phyloP scores from a whole-genome alignment of 2,113 vertebrate species.

The Bolborhynchus lineola region DNA sequence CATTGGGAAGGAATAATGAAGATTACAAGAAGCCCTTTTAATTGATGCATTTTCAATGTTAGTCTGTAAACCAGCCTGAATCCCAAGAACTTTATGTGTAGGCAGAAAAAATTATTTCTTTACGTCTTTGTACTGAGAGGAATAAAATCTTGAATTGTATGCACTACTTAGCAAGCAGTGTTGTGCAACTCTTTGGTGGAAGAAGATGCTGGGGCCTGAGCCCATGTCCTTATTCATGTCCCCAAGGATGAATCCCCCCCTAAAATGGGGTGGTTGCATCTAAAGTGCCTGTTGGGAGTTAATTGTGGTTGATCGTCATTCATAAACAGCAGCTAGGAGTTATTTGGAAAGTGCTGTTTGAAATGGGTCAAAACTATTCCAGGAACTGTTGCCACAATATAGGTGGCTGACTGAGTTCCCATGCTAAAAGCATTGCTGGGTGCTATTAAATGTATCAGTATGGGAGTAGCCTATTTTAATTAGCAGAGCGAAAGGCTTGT shows the following conservation, averaged over 20 bases:
- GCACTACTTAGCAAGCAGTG: neutral
- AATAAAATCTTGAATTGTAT: neutral
- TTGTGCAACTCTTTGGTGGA: rapidly evolving
- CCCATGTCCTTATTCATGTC: neutral
- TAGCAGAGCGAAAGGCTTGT: neutral
- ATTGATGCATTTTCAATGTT: neutral
- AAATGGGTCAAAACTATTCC: neutral
- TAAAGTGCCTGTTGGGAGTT: neutral
- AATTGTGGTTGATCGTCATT: neutral
- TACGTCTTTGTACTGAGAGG: neutral
- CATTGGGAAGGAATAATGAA: neutral
- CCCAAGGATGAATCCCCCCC: neutral
- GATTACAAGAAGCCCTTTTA: neutral
- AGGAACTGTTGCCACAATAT: neutral
- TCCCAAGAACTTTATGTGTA: neutral
- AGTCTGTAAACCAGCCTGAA: neutral
- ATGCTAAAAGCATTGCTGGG: neutral
- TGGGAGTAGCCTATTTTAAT: neutral
- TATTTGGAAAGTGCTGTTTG: neutral
- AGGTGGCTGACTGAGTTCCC: neutral
- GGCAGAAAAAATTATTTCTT: neutral
- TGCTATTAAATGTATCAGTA: neutral
- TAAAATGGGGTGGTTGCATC: neutral
- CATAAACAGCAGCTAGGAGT: neutral
- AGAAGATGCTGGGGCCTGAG: neutral